Evolutionary conservation across 1,140 invertebrate species (phyloP).

Genomic region (Aphelenchoides fujianensis): DNA sequence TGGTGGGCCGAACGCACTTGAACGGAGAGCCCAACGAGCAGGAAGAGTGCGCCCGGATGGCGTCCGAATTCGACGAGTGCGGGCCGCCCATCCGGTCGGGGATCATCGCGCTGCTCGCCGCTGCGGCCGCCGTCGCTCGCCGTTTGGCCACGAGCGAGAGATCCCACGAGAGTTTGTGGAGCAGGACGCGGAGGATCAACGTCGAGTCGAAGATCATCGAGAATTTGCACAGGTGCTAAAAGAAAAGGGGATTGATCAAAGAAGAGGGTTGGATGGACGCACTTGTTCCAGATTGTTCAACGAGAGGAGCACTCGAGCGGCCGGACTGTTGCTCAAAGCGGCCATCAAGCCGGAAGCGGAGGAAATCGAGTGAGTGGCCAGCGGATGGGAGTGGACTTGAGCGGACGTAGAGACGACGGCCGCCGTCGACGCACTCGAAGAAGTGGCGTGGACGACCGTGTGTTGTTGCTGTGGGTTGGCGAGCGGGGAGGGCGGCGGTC

Average conservation of each 20-base stretch:
- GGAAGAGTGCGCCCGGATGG: constrained; percentile 52
- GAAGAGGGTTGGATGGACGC: no score
- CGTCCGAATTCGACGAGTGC: neutral
- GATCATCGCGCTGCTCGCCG: constrained; percentile 1
- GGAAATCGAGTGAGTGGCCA: neutral
- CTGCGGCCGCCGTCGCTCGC: constrained; percentile 26
- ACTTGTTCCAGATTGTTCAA: constrained; percentile 52
- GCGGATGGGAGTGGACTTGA: no score
- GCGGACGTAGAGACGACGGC: neutral
- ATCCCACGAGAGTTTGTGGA: constrained; percentile 59
- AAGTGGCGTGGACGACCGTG: neutral
- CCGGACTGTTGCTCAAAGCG: neutral
- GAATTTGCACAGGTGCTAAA: constrained; percentile 61
- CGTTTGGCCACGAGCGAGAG: constrained; percentile 42
- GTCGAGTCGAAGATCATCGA: constrained; percentile 59
- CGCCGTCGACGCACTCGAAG: neutral
- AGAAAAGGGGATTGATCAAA: no score
- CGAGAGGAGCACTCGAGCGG: constrained; percentile 19
- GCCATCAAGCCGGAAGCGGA: neutral
- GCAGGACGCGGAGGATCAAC: constrained; percentile 53
- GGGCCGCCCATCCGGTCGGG: neutral
- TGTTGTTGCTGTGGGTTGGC: no score
- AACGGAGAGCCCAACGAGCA: constrained; percentile 52
- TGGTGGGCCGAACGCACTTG: constrained; percentile 31
- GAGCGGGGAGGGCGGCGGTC: no score